Base-by-base conservation (phyloP, 2,113 vertebrate genomes). In the Nycticryphes semicollaris region DNA sequence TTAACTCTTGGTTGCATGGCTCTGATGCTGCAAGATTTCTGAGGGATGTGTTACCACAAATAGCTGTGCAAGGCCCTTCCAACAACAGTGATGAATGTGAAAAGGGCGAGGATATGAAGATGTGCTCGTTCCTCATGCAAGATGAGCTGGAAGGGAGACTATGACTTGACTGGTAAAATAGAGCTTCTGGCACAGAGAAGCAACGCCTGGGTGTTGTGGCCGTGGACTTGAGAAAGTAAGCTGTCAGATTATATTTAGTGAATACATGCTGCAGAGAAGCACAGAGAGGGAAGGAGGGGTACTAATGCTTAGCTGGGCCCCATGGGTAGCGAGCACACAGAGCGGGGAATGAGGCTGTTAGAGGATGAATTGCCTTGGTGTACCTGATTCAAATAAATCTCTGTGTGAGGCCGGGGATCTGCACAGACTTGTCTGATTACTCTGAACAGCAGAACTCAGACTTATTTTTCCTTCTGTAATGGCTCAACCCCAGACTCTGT, bases 181-280 rank as follows among this genome's bases (percentile, higher is more conserved):
- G 74, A 87, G 68, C 87, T 97, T 39, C 88, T 94, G 76, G 93
- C 89, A 83, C 43, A 86, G 62, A 85, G 63, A 74, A 92, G 57
- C 69, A 75, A 45, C 2, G 37, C 84, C 67, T 90, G 80, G 74
- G 69, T 80, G 77, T 89, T 78, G 85, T 93, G 84, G 80, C 87
- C 87, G 45, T 82, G 91, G 86, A 96, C 87, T 53, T 93, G 90
- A 90, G 83, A 88, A 94, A 76, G 91, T 64, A 88, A 87, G 35
- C 72, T 97, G 95, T 96, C 90, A 79, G 45, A 64, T 92, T 96
- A 80, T 77, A 95, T 96, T 94, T 96, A 96, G 96, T 0, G 0
- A 82, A 59, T 94, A 24, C 41, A 25, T 48, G 60, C 80, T 92
- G 90, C 93, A 88, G 87, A 80, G 81, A 77, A 68, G 64, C 2